Percentiles rank a stretch among this genome's conserved stretches.
Evolutionary conservation across 2,797 vertebrate genomes (phyloP).

Genomic region (Todus mexicanus): DNA sequence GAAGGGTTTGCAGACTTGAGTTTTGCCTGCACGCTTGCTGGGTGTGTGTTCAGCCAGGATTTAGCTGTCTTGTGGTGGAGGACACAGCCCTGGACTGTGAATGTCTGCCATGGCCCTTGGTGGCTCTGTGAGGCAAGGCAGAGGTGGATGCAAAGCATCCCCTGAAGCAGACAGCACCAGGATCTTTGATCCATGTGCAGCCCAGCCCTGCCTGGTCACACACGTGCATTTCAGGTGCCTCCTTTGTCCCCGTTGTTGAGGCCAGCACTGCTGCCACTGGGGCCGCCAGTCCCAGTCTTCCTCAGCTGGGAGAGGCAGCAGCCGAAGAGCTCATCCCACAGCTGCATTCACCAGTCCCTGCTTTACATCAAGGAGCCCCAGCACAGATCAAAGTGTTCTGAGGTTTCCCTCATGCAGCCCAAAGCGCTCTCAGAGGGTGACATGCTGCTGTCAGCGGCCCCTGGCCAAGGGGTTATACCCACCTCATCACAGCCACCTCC

Average conservation of each 20-base stretch:
- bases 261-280: background rate
- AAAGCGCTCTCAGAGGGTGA: background rate
- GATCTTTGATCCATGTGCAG: background rate
- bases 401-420: background rate
- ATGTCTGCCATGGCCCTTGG: background rate
- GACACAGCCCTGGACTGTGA: rapidly evolving
- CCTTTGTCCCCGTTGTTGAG: rapidly evolving
- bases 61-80: background rate
- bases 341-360: background rate
- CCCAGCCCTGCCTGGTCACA: background rate
- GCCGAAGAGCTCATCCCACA: background rate
- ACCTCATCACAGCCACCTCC: background rate
- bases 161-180: background rate
- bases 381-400: background rate
- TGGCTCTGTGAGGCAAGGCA: background rate
- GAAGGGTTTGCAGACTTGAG: background rate
- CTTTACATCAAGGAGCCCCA: background rate
- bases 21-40: rapidly evolving
- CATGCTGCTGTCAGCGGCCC: background rate
- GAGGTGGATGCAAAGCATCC: background rate
- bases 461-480: rapidly evolving
- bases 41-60: background rate
- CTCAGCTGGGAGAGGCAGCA: rapidly evolving
- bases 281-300: background rate
- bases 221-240: rapidly evolving